These are phyloP conservation scores for Ephestia elutella DNA, from an alignment of 1,140 invertebrate species.

Conservation along the genomic window DNA sequence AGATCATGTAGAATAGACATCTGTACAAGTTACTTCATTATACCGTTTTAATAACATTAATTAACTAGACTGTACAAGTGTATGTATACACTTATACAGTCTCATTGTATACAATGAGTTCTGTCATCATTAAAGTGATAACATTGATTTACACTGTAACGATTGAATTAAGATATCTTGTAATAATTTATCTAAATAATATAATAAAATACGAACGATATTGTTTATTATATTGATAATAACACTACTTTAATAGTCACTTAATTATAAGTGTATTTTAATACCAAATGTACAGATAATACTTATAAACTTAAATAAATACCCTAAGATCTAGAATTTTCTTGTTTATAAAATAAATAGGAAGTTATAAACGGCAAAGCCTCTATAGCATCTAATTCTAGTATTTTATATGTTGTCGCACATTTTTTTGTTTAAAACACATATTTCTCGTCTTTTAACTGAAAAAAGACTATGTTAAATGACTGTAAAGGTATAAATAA, in stretches of 20 bases:
- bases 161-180: slow-evolving; percentile 8
- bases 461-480: slow-evolving; percentile 37
- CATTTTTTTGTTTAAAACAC: slow-evolving; percentile 37
- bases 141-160: slow-evolving; percentile 10
- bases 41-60: slow-evolving; percentile 1
- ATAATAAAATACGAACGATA: not conserved
- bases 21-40: not conserved
- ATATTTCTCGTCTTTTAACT: slow-evolving; percentile 35
- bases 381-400: slow-evolving; percentile 26
- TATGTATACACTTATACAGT: too few species aligned
- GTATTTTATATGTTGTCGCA: slow-evolving; percentile 45
- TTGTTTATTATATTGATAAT: slow-evolving; percentile 15
- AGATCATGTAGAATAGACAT: not conserved
- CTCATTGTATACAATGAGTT: slow-evolving; percentile 19
- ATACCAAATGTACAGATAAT: slow-evolving; percentile 42
- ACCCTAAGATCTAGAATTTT: slow-evolving; percentile 25
- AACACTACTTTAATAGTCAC: too few species aligned
- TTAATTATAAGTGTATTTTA: slow-evolving; percentile 30
- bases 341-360: slow-evolving; percentile 31
- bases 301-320: slow-evolving; percentile 12
- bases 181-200: not conserved
- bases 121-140: slow-evolving; percentile 3
- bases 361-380: slow-evolving; percentile 31
- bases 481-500: slow-evolving; percentile 42
- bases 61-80: slow-evolving; percentile 11